Base-by-base conservation (phyloP, 2,113 vertebrate genomes). In the Heterotilapia buettikoferi region DNA sequence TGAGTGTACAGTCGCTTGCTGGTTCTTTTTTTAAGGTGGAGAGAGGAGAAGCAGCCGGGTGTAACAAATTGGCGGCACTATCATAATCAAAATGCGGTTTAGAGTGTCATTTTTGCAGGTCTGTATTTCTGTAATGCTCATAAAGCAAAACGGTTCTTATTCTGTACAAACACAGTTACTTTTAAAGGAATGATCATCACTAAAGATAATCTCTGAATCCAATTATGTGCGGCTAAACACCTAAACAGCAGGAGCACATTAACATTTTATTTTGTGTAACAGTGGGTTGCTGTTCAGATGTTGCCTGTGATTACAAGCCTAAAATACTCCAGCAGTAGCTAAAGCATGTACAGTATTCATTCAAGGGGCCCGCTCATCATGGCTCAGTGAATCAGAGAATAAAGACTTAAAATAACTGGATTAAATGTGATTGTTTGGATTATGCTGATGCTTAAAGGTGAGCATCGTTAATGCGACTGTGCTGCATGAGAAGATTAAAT, bases 1-100 rank as follows among this genome's bases (percentile, higher is more conserved):
- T 57, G 45, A 83, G 83, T 36, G 73, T 21, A 6, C 80, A 61
- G 45, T 56, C 38, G 84, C 26, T 12, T 59, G 54, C 52, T 66
- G 84, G 40, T 54, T 78, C 19, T 56, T 10, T 66, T 91, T 71
- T 96, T 95, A 95, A 95, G 95, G 94, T 95, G 93, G 94, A 95
- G 24, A 63, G 6, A 5, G 2, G 12, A 53, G 7, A 86, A 54
- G 53, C 33, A 78, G 6, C 6, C n/a, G 14, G 9, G 7, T 45
- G 19, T 86, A 52, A 31, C 38, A 7, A 66, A 90, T 53, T 82
- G n/a, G 86, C 57, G 36, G 10, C 45, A 80, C 36, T 40, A 6
- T 33, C 7, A 38, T 5, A 18, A n/a, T 24, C 4, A 4, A 50
- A 18, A 43, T 59, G 38, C 16, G 18, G 18, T 50, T 78, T 6